Evolutionary conservation across 1,140 invertebrate species (phyloP), one percentile per base, ranked within the genome.

Genomic region (Aphelinus certus): DNA sequence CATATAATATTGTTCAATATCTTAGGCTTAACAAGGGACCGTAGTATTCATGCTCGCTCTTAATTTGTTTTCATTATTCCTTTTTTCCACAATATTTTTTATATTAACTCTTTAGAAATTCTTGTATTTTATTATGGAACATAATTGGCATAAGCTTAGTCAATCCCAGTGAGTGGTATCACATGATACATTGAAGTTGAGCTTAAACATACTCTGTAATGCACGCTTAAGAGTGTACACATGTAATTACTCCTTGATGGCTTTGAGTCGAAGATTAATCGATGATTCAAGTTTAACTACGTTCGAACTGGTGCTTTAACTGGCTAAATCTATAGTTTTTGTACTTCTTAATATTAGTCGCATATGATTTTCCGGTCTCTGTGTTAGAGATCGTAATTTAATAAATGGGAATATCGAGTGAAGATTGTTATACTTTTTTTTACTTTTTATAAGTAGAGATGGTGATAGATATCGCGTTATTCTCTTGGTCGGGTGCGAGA

Each of bases 361-460:
- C 57, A 42, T 73, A 58, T 43, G 46, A 3, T 60, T 72, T 56
- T 26, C 57, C 63, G 46, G 46, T 73, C 10, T 61, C 42, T 61
- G 6, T 47, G 56, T 55, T 67, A n/a, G 53, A 10, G 10, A 66
- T 67, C 51, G n/a, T 42, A 66, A 67, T 67, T 51, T 51, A 1
- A 5, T 67, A 10, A 5, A 61, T 67, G 42, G 1, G 45, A 67
- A 42, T 60, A 61, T 67, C 56, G 26, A 51, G 9, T 4, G 9
- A 61, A 66, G 6, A 66, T 66, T 61, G 64, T 66, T 62, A 47
- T 69, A 60, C 57, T 51, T 60, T 51, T 72, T 72, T 71, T 72
- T 66, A 73, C 53, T 67, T 73, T 73, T 67, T 67, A 61, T 73
- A 73, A 67, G 49, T 67, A 73, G 7, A 7, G 61, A 67, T 66